phyloP scores from a whole-genome alignment of 2,797 vertebrate species.

The Steatocranus sp. region DNA sequence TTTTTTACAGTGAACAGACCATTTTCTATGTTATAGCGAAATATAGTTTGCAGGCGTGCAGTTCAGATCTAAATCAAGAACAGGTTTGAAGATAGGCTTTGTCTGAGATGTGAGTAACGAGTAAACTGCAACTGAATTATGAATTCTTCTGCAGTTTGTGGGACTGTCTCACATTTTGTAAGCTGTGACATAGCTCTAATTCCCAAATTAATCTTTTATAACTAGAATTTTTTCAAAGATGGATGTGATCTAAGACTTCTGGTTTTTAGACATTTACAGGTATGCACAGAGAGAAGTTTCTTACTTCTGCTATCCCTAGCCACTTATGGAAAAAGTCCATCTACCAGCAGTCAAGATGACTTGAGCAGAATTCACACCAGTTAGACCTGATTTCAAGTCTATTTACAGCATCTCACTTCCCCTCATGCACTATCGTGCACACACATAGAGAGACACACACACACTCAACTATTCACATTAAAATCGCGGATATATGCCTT shows the following conservation, averaged over 20 bases:
- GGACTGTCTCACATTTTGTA: not conserved
- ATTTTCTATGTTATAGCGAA: not conserved
- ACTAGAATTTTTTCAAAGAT: not conserved
- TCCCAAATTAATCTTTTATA: not conserved
- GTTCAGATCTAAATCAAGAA: not conserved
- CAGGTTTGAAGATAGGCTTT: not conserved
- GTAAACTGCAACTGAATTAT: not conserved
- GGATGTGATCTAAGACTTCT: not conserved
- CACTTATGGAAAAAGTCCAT: slow-evolving; percentile 12
- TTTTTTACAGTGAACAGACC: not conserved
- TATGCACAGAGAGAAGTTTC: not conserved
- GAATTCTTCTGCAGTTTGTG: not conserved
- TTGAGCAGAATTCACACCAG: slow-evolving; percentile 22
- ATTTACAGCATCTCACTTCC: not conserved
- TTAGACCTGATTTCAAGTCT: slow-evolving; percentile 16
- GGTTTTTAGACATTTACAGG: not conserved
- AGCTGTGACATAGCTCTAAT: not conserved
- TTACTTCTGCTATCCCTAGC: not conserved
- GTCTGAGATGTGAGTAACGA: not conserved
- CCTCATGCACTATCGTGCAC: not conserved
- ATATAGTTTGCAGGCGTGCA: not conserved
- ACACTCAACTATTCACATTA: not conserved
- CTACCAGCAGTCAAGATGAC: not conserved
- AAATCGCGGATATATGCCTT: not conserved
- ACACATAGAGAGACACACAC: not conserved